These are phyloP conservation scores for Glaucomys volans DNA, from an alignment of 2,113 vertebrate species.

Conservation along the genomic window DNA sequence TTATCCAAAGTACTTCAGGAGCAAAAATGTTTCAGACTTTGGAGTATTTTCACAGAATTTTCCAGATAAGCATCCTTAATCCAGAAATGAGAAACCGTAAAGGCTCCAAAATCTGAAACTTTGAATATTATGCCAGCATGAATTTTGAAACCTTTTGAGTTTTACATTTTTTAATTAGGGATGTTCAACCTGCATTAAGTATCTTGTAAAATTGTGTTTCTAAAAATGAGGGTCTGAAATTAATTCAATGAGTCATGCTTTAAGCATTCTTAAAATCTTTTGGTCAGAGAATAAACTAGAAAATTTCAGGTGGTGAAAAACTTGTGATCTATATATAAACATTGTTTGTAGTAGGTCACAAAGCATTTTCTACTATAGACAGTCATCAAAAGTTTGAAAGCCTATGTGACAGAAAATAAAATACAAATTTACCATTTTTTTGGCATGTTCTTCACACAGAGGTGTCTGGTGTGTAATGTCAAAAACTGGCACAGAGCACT, in stretches of 20 bases:
- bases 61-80: background rate
- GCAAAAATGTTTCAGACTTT: background rate
- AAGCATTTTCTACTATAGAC: background rate
- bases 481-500: constrained; percentile 98
- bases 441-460: constrained; percentile 99
- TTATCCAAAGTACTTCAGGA: background rate
- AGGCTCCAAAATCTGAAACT: background rate
- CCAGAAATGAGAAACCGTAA: background rate
- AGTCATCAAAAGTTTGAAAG: background rate
- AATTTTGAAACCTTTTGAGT: background rate
- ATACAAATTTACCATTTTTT: constrained; percentile 96
- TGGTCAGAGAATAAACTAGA: background rate
- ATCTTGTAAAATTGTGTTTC: background rate
- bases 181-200: background rate
- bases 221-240: background rate
- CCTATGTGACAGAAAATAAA: background rate
- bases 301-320: background rate
- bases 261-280: background rate
- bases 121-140: background rate
- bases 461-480: constrained; percentile 99
- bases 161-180: background rate
- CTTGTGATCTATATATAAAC: background rate
- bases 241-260: background rate
- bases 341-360: background rate
- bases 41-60: background rate